phyloP scores from a whole-genome alignment of 2,888 invertebrate species.

The Germaria angustata region DNA sequence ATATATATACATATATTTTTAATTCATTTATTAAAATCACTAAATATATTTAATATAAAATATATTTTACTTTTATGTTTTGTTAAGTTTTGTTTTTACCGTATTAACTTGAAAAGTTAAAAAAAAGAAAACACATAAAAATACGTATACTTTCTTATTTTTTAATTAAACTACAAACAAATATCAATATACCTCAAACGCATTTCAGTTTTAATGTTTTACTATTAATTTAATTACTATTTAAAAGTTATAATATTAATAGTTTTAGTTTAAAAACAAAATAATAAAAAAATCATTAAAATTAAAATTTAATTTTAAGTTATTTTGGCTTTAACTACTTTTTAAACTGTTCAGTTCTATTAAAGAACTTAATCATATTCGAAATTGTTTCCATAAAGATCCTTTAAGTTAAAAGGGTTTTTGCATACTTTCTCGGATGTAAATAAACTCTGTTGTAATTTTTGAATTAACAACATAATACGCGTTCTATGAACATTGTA shows the following conservation, averaged over 20 bases:
- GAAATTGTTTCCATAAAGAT: not conserved
- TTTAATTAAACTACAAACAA: slow-evolving; percentile 76
- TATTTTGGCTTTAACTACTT: not conserved
- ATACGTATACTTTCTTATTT: slow-evolving; percentile 15
- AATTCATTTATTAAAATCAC: slow-evolving; percentile 32
- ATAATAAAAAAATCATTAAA: slow-evolving; percentile 14
- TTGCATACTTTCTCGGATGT: not conserved
- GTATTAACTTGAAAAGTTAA: slow-evolving; percentile 61
- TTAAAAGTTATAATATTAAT: slow-evolving; percentile 18
- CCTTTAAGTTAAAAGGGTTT: not conserved
- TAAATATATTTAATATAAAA: slow-evolving; percentile 31
- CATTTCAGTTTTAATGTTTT: slow-evolving; percentile 79
- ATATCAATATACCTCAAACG: slow-evolving; percentile 80
- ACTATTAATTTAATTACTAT: slow-evolving; percentile 66
- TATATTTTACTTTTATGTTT: slow-evolving; percentile 42
- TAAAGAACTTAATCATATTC: not conserved
- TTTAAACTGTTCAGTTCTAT: not conserved
- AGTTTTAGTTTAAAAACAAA: slow-evolving; percentile 55
- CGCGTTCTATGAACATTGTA: no score
- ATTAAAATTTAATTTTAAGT: slow-evolving; percentile 20
- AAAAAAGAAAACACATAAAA: slow-evolving; percentile 49
- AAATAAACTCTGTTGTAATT: not conserved
- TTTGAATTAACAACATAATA: not conserved
- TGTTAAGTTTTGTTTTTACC: slow-evolving; percentile 68
- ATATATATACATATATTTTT: not conserved